phyloP scores from a whole-genome alignment of 2,113 vertebrate species.

The Seriola aureovittata region DNA sequence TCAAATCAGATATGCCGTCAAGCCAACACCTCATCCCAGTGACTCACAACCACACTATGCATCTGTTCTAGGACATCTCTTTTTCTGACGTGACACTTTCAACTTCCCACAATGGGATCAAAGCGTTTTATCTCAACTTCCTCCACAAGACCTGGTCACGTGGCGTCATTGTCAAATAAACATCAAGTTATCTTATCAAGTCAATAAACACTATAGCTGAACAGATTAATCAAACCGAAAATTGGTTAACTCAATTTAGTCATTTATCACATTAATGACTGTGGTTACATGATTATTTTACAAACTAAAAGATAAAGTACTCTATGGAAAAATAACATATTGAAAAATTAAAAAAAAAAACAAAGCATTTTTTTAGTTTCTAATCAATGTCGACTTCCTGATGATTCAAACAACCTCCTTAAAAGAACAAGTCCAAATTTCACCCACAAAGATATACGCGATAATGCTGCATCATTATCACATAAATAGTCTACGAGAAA shows the following conservation, averaged over 20 bases:
- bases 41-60: neutral
- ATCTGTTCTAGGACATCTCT: constrained; percentile 19
- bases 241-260: neutral
- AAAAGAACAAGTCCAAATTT: neutral
- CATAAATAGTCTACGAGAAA: constrained; percentile 33
- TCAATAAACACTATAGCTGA: neutral
- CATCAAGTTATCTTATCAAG: neutral
- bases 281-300: neutral
- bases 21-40: neutral
- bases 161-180: neutral
- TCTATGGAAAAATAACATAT: neutral
- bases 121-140: constrained; percentile 7
- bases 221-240: neutral
- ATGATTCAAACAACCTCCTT: constrained; percentile 17
- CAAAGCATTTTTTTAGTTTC: neutral
- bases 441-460: neutral
- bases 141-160: neutral
- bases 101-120: constrained; percentile 5
- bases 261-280: neutral
- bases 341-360: neutral
- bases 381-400: neutral
- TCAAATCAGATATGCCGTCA: neutral
- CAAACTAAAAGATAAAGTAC: neutral
- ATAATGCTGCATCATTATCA: constrained; percentile 41
- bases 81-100: constrained; percentile 13